Evolutionary conservation across 2,888 invertebrate species (phyloP).

Genomic region (Lomographa bimaculata): DNA sequence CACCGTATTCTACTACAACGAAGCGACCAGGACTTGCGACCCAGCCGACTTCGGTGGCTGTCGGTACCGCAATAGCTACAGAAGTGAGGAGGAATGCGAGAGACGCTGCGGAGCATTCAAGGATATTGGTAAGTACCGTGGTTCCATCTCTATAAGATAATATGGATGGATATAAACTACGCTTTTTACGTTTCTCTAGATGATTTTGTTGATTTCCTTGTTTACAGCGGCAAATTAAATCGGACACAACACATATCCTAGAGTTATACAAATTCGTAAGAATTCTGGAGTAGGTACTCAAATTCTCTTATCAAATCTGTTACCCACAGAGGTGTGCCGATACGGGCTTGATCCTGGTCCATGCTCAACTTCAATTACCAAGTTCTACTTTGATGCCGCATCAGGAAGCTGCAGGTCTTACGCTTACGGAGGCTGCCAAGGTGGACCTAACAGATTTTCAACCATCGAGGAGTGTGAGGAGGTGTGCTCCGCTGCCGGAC

Average conservation of each 20-base stretch:
- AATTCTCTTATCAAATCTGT: too few species aligned
- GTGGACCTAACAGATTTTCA: conserved; percentile 93
- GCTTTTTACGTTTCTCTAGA: too few species aligned
- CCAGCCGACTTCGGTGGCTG: conserved; percentile 79
- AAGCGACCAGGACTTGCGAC: conserved; percentile 79
- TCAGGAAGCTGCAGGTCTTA: conserved; percentile 87
- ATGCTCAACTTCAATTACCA: conserved; percentile 85
- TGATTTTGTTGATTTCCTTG: too few species aligned
- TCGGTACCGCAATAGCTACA: conserved; percentile 88
- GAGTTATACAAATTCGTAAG: too few species aligned
- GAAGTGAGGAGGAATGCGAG: conserved; percentile 90
- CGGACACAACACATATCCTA: too few species aligned
- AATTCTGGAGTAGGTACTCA: too few species aligned
- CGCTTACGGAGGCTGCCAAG: conserved; percentile 91
- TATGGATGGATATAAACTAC: too few species aligned
- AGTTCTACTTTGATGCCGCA: conserved; percentile 87
- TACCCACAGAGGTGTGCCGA: conserved; percentile 89
- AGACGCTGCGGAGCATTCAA: conserved; percentile 89
- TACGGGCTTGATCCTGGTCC: conserved; percentile 87
- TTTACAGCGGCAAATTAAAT: too few species aligned
- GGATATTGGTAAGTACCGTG: conserved; percentile 83
- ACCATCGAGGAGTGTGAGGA: conserved; percentile 88
- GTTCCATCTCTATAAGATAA: too few species aligned
- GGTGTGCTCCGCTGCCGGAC: conserved; percentile 79
- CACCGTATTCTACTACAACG: conserved; percentile 90